Base-by-base conservation (phyloP, 2,113 vertebrate species). In the Percopsis transmontana region DNA sequence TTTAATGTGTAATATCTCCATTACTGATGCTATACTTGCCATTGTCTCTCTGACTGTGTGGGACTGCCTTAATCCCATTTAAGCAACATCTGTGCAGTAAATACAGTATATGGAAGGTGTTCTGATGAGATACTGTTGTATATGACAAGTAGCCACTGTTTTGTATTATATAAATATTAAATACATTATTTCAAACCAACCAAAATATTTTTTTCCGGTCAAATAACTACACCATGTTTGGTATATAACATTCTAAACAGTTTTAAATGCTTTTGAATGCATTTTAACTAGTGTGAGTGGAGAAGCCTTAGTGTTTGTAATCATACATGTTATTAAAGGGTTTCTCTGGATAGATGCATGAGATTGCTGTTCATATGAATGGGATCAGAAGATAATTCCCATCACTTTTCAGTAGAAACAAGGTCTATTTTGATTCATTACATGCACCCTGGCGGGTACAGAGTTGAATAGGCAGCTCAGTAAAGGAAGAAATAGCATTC, bases 271-370 rank as follows among this genome's bases (percentile, higher is more conserved):
- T 33, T 33, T 14, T 72, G 42, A 75, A 77, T 56, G 48, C n/a
- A 58, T 69, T 72, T 58, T 82, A 70, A 78, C 79, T 82, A 84
- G 62, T 19, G 39, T 76, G 48, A 44, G 74, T 54, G 70, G 64
- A 64, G 51, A 48, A 74, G 61, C 42, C 68, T 67, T 67, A 66
- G n/a, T 70, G 56, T 67, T 75, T 58, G 48, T 45, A 39, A 72
- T 39, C 12, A 50, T 4, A 52, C 58, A 52, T 61, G 58, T 44
- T 39, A 9, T 62, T 14, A 44, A 14, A 3, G 42, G 15, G n/a
- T n/a, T n/a, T n/a, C n/a, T n/a, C n/a, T n/a, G n/a, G n/a, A n/a
- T n/a, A n/a, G n/a, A n/a, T n/a, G n/a, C n/a, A n/a, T n/a, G n/a
- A n/a, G n/a, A n/a, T n/a, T n/a, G n/a, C 10, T 1, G 18, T 69